phyloP scores from a whole-genome alignment of 2,113 vertebrate genomes.

The Scomber japonicus region DNA sequence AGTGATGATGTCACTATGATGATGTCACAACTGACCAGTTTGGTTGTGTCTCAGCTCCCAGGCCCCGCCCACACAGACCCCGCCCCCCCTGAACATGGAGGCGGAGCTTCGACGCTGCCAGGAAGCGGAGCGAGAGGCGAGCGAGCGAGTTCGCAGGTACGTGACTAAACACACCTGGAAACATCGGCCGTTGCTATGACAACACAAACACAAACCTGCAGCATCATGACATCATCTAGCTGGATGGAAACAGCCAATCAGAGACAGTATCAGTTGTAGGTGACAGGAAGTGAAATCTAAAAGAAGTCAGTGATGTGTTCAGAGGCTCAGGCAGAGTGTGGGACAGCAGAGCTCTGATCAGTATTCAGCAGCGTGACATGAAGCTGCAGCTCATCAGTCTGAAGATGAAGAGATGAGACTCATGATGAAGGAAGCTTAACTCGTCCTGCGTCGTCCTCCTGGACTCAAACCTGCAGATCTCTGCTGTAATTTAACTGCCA shows the following conservation, averaged over 20 bases:
- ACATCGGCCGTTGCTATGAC: too few relatives aligned
- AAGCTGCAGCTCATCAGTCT: conserved; percentile 70
- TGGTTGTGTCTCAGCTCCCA: conserved; percentile 29
- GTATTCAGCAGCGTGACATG: conserved; percentile 67
- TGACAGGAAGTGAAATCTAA: too few relatives aligned
- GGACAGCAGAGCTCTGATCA: conserved; percentile 70
- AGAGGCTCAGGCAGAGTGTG: conserved; percentile 52
- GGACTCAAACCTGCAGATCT: conserved; percentile 74
- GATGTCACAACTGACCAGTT: too few relatives aligned
- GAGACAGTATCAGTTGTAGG: too few relatives aligned
- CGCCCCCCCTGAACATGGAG: conserved; percentile 54
- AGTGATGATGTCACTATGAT: too few relatives aligned
- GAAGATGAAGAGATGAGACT: conserved; percentile 80
- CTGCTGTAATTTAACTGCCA: conserved; percentile 77
- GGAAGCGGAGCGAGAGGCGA: conserved; percentile 68
- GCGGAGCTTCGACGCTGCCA: conserved; percentile 66
- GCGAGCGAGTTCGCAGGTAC: conserved; percentile 47
- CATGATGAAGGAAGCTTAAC: conserved; percentile 76
- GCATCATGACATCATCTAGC: too few relatives aligned
- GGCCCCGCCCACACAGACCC: conserved; percentile 10
- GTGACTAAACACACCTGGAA: neutral
- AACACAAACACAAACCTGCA: too few relatives aligned
- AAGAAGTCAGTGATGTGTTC: too few relatives aligned
- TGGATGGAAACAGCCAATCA: too few relatives aligned
- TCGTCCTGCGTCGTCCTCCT: conserved; percentile 64